Conservation (phyloP, 2,888 invertebrate species). For the Schizaphis graminum region DNA sequence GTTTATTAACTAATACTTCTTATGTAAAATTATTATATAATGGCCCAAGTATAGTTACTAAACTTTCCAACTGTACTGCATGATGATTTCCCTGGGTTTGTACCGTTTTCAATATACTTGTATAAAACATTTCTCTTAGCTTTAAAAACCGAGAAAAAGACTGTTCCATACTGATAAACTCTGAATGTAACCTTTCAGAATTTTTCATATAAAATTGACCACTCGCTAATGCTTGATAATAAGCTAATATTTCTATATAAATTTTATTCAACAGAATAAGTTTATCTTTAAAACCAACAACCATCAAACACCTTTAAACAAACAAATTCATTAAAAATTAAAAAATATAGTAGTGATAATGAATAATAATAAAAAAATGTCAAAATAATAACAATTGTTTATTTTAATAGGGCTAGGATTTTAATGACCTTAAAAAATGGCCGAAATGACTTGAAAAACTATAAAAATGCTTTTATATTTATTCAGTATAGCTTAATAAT, state of each 20-base stretch:
- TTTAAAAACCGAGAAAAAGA: slow-evolving; percentile 44
- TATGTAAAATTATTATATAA: slow-evolving; percentile 1
- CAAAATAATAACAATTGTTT: neutral
- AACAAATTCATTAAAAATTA: neutral
- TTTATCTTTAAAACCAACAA: slow-evolving; percentile 61
- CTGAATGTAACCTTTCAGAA: slow-evolving; percentile 46
- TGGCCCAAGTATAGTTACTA: slow-evolving; percentile 54
- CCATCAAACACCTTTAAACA: slow-evolving; percentile 55
- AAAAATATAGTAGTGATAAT: neutral
- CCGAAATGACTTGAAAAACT: no score
- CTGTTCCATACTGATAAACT: slow-evolving; percentile 43
- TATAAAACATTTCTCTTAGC: slow-evolving; percentile 51
- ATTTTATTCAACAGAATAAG: slow-evolving; percentile 51
- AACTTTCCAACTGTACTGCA: slow-evolving; percentile 20
- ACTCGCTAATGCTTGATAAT: slow-evolving; percentile 43
- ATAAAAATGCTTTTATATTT: no score
- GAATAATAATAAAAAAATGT: neutral
- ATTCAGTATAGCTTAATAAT: no score
- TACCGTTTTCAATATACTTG: slow-evolving; percentile 23
- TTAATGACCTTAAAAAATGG: no score
- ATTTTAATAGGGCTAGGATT: neutral
- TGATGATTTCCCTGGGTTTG: slow-evolving; percentile 17
- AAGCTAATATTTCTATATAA: slow-evolving; percentile 51
- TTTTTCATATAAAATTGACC: slow-evolving; percentile 51
- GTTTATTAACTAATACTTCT: neutral